Evolutionary conservation across 1,140 invertebrate species (phyloP).

Genomic region (Hylyphantes graminicola): DNA sequence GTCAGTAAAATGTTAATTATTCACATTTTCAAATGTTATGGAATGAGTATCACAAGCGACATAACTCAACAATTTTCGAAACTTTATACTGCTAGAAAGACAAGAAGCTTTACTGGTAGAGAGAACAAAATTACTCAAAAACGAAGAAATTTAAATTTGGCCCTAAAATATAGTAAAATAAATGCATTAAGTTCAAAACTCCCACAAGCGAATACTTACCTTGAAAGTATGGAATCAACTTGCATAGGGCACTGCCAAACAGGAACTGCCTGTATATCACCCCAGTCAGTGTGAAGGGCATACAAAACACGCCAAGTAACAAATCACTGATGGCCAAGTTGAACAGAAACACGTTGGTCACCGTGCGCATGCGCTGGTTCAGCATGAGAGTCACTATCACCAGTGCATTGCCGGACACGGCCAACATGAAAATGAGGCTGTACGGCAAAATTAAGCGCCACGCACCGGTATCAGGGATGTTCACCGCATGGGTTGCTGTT

Average conservation of each 20-base stretch:
- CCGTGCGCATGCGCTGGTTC: slow-evolving; percentile 69
- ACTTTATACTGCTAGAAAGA: too few species aligned
- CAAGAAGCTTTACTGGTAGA: too few species aligned
- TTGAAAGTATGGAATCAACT: slow-evolving; percentile 86
- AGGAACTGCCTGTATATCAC: slow-evolving; percentile 85
- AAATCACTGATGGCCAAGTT: slow-evolving; percentile 81
- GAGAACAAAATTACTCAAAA: too few species aligned
- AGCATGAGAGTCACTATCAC: slow-evolving; percentile 68
- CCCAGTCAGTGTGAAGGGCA: slow-evolving; percentile 87
- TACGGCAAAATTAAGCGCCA: slow-evolving; percentile 63
- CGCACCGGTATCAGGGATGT: background rate
- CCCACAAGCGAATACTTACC: slow-evolving; percentile 71
- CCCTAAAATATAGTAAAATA: too few species aligned
- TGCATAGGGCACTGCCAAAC: slow-evolving; percentile 84
- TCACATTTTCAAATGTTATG: too few species aligned
- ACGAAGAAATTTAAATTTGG: too few species aligned
- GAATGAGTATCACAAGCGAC: too few species aligned
- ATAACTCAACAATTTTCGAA: too few species aligned
- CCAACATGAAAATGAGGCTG: slow-evolving; percentile 67
- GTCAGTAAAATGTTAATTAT: too few species aligned
- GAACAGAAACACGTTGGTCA: slow-evolving; percentile 70
- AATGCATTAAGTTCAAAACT: too few species aligned
- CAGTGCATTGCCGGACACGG: slow-evolving; percentile 67
- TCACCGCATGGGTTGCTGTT: background rate
- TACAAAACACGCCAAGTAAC: slow-evolving; percentile 84